Percentiles rank a stretch among this genome's conserved stretches.
phyloP scores from a whole-genome alignment of 1,140 invertebrate genomes.

The Drosophila eugracilis region DNA sequence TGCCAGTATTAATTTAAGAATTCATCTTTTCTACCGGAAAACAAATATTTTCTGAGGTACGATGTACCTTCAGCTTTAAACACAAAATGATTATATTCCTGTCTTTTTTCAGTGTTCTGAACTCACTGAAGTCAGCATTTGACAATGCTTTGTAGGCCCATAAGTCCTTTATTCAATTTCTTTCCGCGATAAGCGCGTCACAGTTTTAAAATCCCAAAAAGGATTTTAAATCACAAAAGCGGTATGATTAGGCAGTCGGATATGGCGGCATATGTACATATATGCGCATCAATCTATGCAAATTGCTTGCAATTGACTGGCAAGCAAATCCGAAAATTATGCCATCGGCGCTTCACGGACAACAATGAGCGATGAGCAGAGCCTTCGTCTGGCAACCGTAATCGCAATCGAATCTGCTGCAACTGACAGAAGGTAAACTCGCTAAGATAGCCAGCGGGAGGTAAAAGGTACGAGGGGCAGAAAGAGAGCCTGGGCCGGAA shows the following conservation, averaged over 20 bases:
- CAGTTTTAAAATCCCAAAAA: constrained; percentile 45
- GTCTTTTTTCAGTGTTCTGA: constrained; percentile 2
- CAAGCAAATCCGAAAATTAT: constrained; percentile 74
- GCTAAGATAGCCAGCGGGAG: constrained; percentile 41
- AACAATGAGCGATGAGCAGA: constrained; percentile 40
- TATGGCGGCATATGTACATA: constrained; percentile 16
- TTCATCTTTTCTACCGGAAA: too few relatives aligned
- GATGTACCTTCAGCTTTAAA: too few relatives aligned
- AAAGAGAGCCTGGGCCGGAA: constrained; percentile 61
- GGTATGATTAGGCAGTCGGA: constrained; percentile 64
- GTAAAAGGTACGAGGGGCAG: constrained; percentile 12
- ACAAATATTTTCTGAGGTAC: too few relatives aligned
- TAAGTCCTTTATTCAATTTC: constrained; percentile 81
- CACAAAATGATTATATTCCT: not conserved
- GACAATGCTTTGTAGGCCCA: constrained; percentile 66
- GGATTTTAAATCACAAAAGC: constrained; percentile 61
- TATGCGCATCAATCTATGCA: constrained; percentile 51
- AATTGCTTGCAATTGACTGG: constrained; percentile 63
- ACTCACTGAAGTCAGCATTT: constrained; percentile 35
- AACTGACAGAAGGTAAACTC: constrained; percentile 38
- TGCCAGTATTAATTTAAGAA: too few relatives aligned
- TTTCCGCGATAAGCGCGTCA: constrained; percentile 68
- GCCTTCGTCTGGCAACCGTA: constrained; percentile 49
- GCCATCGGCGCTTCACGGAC: constrained; percentile 50
- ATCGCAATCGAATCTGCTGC: constrained; percentile 48